These are phyloP conservation scores for Auanema freiburgensis DNA, from an alignment of 2,888 invertebrate genomes.

Conservation along the genomic window DNA sequence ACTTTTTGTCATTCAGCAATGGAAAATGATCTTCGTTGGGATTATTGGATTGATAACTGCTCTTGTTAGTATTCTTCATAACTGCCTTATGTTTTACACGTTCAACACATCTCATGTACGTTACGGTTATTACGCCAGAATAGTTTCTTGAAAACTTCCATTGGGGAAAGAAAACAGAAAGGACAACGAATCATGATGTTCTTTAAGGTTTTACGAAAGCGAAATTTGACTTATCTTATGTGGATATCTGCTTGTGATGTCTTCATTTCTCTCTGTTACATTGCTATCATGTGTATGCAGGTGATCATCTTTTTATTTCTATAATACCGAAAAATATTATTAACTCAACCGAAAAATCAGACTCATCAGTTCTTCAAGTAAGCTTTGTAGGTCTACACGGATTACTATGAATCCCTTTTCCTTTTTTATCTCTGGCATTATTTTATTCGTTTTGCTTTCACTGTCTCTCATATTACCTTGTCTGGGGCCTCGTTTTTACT, in stretches of 20 bases:
- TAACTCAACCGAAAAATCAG: background rate
- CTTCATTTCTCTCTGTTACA: slow-evolving; percentile 54
- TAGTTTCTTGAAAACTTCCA: background rate
- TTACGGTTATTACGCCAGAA: background rate
- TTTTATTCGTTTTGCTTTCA: slow-evolving; percentile 53
- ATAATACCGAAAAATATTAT: background rate
- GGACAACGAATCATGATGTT: background rate
- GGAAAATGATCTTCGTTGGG: slow-evolving; percentile 58
- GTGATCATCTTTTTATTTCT: slow-evolving; percentile 16
- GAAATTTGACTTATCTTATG: slow-evolving; percentile 55
- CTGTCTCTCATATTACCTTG: slow-evolving; percentile 57
- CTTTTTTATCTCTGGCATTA: slow-evolving; percentile 54
- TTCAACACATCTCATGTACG: slow-evolving; percentile 43
- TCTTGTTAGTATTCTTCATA: slow-evolving; percentile 52
- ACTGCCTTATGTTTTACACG: slow-evolving; percentile 54
- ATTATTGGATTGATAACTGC: slow-evolving; percentile 52
- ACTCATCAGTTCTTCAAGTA: background rate
- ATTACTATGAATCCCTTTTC: slow-evolving; percentile 50
- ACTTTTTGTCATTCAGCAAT: slow-evolving; percentile 37
- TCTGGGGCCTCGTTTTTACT: slow-evolving; percentile 55
- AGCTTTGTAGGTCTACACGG: slow-evolving; percentile 43
- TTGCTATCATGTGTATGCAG: slow-evolving; percentile 56
- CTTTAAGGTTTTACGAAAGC: slow-evolving; percentile 32
- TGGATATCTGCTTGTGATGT: slow-evolving; percentile 58
- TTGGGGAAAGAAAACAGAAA: background rate